These are phyloP conservation scores for Zygogramma bicolorata DNA, from an alignment of 2,888 invertebrate genomes.

Conservation along the genomic window DNA sequence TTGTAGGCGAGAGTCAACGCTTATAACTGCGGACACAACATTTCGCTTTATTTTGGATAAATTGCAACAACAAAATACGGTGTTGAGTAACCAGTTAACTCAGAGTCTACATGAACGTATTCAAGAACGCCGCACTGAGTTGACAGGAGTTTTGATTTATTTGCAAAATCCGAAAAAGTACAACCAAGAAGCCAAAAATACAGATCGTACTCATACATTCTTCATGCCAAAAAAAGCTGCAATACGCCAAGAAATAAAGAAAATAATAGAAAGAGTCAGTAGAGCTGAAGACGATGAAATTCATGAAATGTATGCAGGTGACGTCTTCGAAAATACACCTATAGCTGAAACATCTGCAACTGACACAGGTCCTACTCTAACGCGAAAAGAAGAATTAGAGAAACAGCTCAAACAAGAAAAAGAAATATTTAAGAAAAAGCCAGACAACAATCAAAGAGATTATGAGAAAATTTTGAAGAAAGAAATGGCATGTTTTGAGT, in stretches of 20 bases:
- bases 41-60: conserved; percentile 24
- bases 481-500: not conserved
- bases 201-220: conserved; percentile 21
- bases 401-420: conserved; percentile 14
- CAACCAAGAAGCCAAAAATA: conserved; percentile 12
- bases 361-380: not conserved
- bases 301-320: not conserved
- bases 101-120: conserved; percentile 1
- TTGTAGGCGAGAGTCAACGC: conserved; percentile 22
- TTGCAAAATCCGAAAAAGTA: conserved; percentile 14
- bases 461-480: conserved; percentile 1
- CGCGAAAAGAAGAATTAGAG: not conserved
- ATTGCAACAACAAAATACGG: conserved; percentile 8
- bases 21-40: conserved; percentile 24
- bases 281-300: not conserved
- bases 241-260: conserved; percentile 3
- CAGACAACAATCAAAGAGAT: conserved; percentile 3
- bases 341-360: not conserved
- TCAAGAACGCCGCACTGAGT: conserved; percentile 2
- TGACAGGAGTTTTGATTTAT: conserved; percentile 2
- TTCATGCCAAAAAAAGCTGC: conserved; percentile 17
- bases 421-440: conserved; percentile 1
- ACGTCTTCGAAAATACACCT: not conserved
- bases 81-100: conserved; percentile 1
- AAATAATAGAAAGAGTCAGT: conserved; percentile 7